phyloP scores from a whole-genome alignment of 92 coral and sea anemone genomes.

The Diadumene lineata region DNA sequence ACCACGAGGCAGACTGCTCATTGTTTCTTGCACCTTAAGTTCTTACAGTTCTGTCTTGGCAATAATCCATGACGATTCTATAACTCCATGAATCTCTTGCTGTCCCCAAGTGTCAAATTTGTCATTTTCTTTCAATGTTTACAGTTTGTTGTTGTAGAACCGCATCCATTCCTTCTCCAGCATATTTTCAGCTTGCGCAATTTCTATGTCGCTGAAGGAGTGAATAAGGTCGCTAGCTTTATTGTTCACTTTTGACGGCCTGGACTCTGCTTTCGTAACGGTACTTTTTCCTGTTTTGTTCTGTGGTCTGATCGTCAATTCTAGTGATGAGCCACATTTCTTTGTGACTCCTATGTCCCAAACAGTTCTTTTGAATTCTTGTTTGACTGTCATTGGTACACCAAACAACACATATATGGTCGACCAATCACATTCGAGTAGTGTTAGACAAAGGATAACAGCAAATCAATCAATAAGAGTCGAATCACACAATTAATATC shows the following conservation, averaged over 20 bases:
- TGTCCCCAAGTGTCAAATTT: slow-evolving; percentile 31
- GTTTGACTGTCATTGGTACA: neutral
- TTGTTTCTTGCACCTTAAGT: slow-evolving; percentile 31
- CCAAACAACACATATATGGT: neutral
- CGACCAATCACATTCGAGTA: too few relatives aligned
- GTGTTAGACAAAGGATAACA: too few relatives aligned
- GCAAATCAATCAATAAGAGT: too few relatives aligned
- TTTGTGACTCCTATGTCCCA: neutral
- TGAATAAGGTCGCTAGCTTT: neutral
- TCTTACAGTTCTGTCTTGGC: slow-evolving; percentile 29
- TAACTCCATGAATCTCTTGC: slow-evolving; percentile 30
- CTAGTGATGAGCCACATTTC: too few relatives aligned
- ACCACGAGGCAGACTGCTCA: too few relatives aligned
- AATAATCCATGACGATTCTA: slow-evolving; percentile 41
- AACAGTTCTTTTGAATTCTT: neutral
- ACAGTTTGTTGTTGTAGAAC: slow-evolving; percentile 20
- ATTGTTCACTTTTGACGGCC: neutral
- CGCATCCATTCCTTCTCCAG: slow-evolving; percentile 34
- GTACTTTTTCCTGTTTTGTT: neutral
- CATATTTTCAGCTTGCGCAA: neutral
- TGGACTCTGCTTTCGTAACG: neutral
- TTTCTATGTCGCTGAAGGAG: neutral
- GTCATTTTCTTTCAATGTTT: slow-evolving; percentile 3
- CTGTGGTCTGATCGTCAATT: too few relatives aligned
- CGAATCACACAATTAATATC: too few relatives aligned